Conservation (phyloP, 2,113 vertebrate genomes). For the Anthoscopus minutus region DNA sequence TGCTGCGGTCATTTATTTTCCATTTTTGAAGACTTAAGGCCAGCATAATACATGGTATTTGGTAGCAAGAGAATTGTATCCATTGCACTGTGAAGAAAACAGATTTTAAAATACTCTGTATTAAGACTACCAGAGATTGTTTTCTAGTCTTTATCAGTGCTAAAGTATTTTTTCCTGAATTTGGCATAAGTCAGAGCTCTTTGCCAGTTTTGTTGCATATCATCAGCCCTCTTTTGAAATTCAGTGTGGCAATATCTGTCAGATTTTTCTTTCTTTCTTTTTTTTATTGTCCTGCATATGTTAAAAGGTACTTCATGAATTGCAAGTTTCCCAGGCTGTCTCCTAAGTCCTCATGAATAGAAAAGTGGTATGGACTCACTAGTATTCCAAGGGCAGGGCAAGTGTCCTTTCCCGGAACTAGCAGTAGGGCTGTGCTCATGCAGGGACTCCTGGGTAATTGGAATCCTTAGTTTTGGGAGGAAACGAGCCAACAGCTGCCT, state of each 20-base stretch:
- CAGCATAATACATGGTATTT: neutral
- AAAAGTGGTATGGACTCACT: neutral
- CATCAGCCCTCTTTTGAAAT: neutral
- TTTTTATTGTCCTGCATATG: neutral
- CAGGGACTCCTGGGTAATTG: neutral
- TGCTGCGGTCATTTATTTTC: neutral
- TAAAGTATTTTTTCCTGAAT: neutral
- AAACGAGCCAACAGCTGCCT: neutral
- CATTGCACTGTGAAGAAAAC: neutral
- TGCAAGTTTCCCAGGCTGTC: neutral
- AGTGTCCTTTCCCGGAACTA: neutral
- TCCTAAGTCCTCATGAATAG: neutral
- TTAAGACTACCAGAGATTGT: neutral
- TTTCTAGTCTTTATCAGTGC: neutral
- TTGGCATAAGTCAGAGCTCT: neutral
- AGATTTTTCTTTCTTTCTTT: neutral
- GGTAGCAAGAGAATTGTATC: neutral
- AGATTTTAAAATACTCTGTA: neutral
- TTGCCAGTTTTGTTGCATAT: neutral
- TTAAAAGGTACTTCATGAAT: neutral
- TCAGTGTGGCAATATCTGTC: neutral
- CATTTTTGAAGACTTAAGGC: neutral
- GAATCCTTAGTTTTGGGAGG: neutral
- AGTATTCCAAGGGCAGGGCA: neutral
- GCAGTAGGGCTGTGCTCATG: neutral